Conservation (phyloP, 2,888 invertebrate species). For the Melanophora roralis region DNA sequence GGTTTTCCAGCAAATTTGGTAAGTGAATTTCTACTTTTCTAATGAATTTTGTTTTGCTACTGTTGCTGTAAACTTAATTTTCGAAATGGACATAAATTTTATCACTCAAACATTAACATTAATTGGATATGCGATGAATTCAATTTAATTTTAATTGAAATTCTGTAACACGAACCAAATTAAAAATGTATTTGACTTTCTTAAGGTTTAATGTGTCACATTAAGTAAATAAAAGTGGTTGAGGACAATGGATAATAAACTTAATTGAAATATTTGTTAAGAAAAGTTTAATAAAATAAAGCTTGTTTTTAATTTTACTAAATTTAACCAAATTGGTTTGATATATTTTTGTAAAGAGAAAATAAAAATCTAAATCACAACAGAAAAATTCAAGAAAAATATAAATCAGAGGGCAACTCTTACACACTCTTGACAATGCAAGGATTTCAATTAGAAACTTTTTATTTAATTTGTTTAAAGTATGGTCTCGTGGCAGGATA, state of each 20-base stretch:
- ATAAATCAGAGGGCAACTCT: no score
- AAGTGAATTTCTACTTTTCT: constrained; percentile 52
- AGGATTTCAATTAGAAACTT: no score
- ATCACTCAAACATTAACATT: neutral
- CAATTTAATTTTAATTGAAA: neutral
- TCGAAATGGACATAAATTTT: neutral
- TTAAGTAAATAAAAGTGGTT: neutral
- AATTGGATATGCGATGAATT: neutral
- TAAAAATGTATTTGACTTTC: constrained; percentile 1
- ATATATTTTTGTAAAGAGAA: no score
- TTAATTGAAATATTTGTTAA: neutral
- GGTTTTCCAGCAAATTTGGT: constrained; percentile 66
- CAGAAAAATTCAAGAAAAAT: no score
- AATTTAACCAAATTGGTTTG: no score
- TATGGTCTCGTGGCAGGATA: no score
- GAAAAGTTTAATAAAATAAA: neutral
- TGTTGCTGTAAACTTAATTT: neutral
- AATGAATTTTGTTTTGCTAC: neutral
- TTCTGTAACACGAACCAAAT: neutral
- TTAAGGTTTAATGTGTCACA: neutral
- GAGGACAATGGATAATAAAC: neutral
- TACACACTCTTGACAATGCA: no score
- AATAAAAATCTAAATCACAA: no score
- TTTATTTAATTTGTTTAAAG: no score
- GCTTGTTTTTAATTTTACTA: no score